phyloP scores from a whole-genome alignment of 2,888 invertebrate species.

The Diarsia dahlii region DNA sequence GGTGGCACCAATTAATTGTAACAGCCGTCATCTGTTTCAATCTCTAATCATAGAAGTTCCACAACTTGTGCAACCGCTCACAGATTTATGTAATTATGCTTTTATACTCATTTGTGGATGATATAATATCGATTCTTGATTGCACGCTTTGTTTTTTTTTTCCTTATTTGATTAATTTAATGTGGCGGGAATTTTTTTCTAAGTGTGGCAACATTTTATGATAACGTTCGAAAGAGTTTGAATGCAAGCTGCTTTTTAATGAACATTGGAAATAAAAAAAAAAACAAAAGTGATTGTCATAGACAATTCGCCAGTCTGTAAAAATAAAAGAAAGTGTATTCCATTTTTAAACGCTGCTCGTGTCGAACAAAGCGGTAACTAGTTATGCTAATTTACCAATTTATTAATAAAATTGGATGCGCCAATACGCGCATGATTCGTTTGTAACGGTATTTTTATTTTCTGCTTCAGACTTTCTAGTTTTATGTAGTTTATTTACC shows the following conservation, averaged over 20 bases:
- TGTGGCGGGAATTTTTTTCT: constrained; percentile 3
- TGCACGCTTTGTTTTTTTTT: constrained; percentile 27
- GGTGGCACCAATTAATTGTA: constrained; percentile 59
- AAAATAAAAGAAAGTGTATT: constrained; percentile 27
- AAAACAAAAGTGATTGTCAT: constrained; percentile 5
- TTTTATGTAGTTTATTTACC: constrained; percentile 22
- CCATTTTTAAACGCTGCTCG: constrained; percentile 34
- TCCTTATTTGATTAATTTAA: constrained; percentile 1
- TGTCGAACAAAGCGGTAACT: constrained; percentile 51
- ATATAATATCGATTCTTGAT: constrained; percentile 48
- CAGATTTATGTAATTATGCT: constrained; percentile 56
- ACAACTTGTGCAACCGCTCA: constrained; percentile 52
- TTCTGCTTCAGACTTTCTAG: constrained; percentile 36
- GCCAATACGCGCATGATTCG: constrained; percentile 35
- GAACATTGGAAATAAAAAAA: neutral
- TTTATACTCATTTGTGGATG: constrained; percentile 34
- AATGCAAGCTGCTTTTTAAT: neutral
- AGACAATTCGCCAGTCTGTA: neutral
- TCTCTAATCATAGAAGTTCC: constrained; percentile 63
- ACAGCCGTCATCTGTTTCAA: constrained; percentile 58
- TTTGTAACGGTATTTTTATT: constrained; percentile 42
- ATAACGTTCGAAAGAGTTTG: constrained; percentile 10
- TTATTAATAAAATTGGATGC: constrained; percentile 51
- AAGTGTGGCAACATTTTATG: constrained; percentile 19
- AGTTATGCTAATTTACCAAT: constrained; percentile 58